Conservation (phyloP, 2,888 invertebrate species). For the Rhingia campestris region DNA sequence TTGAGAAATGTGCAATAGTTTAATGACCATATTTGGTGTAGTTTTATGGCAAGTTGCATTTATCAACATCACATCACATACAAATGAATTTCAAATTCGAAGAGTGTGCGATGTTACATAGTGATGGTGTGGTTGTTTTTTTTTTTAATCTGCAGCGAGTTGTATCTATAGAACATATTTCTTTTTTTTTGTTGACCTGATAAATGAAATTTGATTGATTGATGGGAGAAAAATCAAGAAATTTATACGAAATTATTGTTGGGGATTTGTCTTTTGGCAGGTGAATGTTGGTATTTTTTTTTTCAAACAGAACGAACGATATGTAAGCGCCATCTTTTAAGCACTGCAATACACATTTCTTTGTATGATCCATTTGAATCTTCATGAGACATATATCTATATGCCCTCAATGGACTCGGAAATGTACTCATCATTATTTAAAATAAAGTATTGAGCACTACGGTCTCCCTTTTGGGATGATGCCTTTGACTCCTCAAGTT, state of each 20-base stretch:
- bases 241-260: not conserved
- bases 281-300: not conserved
- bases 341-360: not conserved
- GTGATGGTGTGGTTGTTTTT: conserved; percentile 55
- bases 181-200: conserved; percentile 50
- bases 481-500: too few species aligned
- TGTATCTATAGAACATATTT: not conserved
- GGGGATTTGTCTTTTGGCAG: not conserved
- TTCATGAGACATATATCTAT: too few species aligned
- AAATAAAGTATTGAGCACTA: too few species aligned
- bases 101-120: conserved; percentile 60
- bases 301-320: too few species aligned
- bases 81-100: conserved; percentile 74
- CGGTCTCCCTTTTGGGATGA: too few species aligned
- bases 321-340: too few species aligned
- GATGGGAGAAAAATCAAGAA: conserved; percentile 17
- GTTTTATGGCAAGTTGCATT: conserved; percentile 82
- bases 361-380: not conserved
- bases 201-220: conserved; percentile 64
- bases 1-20: conserved; percentile 83
- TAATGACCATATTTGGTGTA: conserved; percentile 81
- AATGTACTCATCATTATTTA: too few species aligned
- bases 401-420: too few species aligned
- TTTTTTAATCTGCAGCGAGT: not conserved
- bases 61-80: conserved; percentile 77